Base-by-base conservation (phyloP, 2,113 vertebrate genomes). In the Scatophagus argus region DNA sequence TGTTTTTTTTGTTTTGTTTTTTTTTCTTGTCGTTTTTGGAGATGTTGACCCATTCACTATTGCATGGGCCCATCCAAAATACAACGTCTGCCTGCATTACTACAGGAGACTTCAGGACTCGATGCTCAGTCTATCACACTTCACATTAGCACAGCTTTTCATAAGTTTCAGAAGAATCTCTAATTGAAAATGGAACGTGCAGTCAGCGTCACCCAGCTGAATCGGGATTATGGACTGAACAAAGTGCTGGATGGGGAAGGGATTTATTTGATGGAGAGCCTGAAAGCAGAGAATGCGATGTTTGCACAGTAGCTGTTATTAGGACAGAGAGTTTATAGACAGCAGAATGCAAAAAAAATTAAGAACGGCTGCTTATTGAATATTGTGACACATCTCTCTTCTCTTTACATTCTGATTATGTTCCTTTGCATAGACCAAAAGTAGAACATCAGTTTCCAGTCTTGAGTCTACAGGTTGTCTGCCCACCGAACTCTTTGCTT, bases 221-320 rank as follows among this genome's bases (percentile, higher is more conserved):
- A 62, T 81, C 63, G 47, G 75, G 76, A 86, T 82, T 79, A 89
- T 64, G 65, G 77, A 56, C 46, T 59, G 73, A 74, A 71, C 51
- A 78, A 60, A 63, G 10, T 34, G 44, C 80, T 67, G 68, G 14
- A 36, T 58, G 58, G 58, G 71, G 34, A 60, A 64, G 14, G 41
- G 39, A 69, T 72, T 19, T 77, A 47, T 74, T 80, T 77, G 70
- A 83, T 52, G 55, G 68, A 38, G 38, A 44, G 74, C 7, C 23
- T 44, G 60, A 63, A 43, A 44, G 74, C 11, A 0, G 51, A 49
- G 36, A 74, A 60, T 21, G 44, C 21, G 23, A 49, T n/a, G 58
- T 55, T 43, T 62, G 41, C 55, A 43, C 21, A 32, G 32, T 72
- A 67, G 46, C 44, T 19, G 54, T 61, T 64, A 71, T 79, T 69